Percentiles rank a stretch among this genome's conserved stretches.
Evolutionary conservation across 2,888 invertebrate species (phyloP).

Genomic region (Phlogophora meticulosa): DNA sequence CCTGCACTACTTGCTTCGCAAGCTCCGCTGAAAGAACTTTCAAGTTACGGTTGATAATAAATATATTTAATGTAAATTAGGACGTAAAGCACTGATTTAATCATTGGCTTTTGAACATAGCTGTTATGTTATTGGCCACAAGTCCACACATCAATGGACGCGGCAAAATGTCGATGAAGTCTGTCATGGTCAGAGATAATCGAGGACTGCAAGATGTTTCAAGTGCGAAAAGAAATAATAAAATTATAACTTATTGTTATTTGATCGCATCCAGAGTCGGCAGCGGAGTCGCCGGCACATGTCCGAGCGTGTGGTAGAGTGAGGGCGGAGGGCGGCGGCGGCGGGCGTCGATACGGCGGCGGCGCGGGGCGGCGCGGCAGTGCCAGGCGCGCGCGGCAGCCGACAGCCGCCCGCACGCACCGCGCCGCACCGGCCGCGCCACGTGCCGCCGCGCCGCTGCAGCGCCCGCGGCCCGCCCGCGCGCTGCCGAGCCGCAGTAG

Average conservation of each 20-base stretch:
- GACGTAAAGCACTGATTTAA: not conserved
- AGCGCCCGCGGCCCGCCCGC: conserved; percentile 31
- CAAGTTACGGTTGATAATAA: not conserved
- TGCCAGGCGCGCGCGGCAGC: conserved; percentile 86
- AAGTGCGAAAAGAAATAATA: conserved; percentile 25
- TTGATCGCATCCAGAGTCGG: conserved; percentile 22
- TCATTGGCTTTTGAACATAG: not conserved
- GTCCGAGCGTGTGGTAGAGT: conserved; percentile 32
- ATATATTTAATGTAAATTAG: not conserved
- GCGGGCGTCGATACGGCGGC: conserved; percentile 63
- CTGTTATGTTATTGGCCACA: not conserved
- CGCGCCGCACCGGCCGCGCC: conserved; percentile 67
- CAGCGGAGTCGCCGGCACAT: conserved; percentile 33
- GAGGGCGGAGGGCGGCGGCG: conserved; percentile 57
- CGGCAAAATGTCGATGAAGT: not conserved
- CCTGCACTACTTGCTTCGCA: not conserved
- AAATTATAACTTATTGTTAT: conserved; percentile 32
- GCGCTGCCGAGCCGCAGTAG: conserved; percentile 43
- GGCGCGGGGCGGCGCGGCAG: conserved; percentile 74
- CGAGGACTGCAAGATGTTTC: conserved; percentile 8
- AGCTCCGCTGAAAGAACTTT: conserved; percentile 7
- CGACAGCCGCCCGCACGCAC: conserved; percentile 75
- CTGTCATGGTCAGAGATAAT: conserved; percentile 19
- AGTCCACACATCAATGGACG: not conserved
- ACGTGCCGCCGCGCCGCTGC: conserved; percentile 56